Evolutionary conservation across 2,888 invertebrate genomes (phyloP), one percentile per base, ranked within the genome.

Genomic region (Apantesis nais): DNA sequence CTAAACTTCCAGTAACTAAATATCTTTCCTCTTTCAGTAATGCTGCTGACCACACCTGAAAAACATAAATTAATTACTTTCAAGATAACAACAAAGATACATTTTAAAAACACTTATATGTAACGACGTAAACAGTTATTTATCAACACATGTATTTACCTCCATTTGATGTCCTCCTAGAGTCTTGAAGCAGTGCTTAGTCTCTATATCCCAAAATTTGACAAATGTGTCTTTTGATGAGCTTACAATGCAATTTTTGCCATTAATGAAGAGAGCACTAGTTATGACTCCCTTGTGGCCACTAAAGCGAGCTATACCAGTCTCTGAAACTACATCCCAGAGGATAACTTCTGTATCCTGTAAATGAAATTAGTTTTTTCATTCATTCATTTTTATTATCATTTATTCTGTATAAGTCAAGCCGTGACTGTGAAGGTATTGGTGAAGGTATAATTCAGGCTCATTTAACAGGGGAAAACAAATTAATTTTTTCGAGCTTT

Each of bases 201-300:
- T 98, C 79, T 98, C 97, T 78, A 99, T 95, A 90, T 99, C 98
- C 99, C 99, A 99, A 89, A 99, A 98, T 91, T 99, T 99, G 0
- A 99, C 96, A 89, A 98, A 98, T 14, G 98, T 98, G 89, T 99
- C 99, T 90, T 98, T 99, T 0, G 99, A 99, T 55, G 97, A 96
- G 82, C 98, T 97, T 12, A 98, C 95, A 14, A 98, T 89, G 77
- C 97, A 95, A 79, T 97, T 96, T 78, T 96, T 96, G 71, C 97
- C 94, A 71, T 96, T 96, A 89, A 98, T 96, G 84, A 98, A 98
- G 12, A 96, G 93, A 0, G 97, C 92, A 93, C 98, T 97, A 0
- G 99, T 99, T 29, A 99, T 96, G 0, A 96, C 96, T 31, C 98
- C 98, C 90, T 98, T 99, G 91, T 99, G 99, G 0, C 99, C 99